Conservation (phyloP, 2,888 invertebrate species). For the Agrilus biguttatus region DNA sequence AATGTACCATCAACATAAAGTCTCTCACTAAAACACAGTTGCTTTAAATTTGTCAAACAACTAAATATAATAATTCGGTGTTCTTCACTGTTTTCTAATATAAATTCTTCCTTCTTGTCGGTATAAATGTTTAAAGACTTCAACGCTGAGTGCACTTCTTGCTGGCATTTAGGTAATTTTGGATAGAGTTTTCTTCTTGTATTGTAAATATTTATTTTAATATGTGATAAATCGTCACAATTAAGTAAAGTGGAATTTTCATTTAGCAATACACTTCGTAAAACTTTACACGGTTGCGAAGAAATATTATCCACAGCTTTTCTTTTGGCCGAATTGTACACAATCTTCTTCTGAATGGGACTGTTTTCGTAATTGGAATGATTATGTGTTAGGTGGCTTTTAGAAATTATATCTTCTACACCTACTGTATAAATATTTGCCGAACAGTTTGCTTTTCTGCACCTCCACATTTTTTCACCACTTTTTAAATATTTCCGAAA, state of each 20-base stretch:
- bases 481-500: too few species aligned
- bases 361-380: not conserved
- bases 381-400: not conserved
- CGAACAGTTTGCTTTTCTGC: not conserved
- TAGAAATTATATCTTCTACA: not conserved
- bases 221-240: too few species aligned
- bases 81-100: not conserved
- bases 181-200: too few species aligned
- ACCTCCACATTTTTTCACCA: constrained; percentile 1
- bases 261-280: not conserved
- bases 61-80: not conserved
- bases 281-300: not conserved
- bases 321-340: not conserved
- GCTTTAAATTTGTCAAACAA: not conserved
- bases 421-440: not conserved
- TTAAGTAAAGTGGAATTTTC: too few species aligned
- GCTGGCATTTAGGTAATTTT: too few species aligned
- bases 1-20: constrained; percentile 1
- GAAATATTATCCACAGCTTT: not conserved
- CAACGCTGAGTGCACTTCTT: not conserved
- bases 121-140: not conserved
- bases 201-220: too few species aligned
- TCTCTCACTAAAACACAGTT: not conserved
- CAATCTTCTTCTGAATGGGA: not conserved
- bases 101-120: not conserved